phyloP scores from a whole-genome alignment of 92 coral and sea anemone genomes.

The Muricea muricata region DNA sequence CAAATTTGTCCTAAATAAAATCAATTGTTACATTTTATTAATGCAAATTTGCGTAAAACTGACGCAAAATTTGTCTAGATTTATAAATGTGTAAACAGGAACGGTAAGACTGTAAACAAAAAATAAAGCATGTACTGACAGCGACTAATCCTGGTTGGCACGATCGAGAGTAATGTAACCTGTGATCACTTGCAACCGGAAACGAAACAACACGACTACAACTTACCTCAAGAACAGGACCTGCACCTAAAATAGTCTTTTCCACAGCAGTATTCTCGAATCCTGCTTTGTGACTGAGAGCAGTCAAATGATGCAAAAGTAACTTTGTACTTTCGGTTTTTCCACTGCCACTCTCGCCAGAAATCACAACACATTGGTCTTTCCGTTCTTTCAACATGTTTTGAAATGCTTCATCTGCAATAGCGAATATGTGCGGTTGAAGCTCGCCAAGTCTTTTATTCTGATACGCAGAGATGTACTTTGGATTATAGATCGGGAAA shows the following conservation, averaged over 20 bases:
- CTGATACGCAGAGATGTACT: slow-evolving; percentile 86
- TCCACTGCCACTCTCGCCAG: slow-evolving; percentile 99
- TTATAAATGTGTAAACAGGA: neutral
- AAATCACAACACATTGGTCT: slow-evolving; percentile 94
- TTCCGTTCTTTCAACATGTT: slow-evolving; percentile 92
- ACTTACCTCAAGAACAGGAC: slow-evolving; percentile 97
- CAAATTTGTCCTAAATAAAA: neutral
- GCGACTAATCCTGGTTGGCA: neutral
- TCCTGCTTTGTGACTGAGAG: slow-evolving; percentile 83
- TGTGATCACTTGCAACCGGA: slow-evolving; percentile 30
- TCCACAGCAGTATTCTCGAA: slow-evolving; percentile 88
- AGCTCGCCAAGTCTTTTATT: slow-evolving; percentile 89
- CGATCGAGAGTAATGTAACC: neutral
- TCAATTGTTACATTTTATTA: too few species aligned
- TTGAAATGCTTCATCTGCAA: slow-evolving; percentile 96
- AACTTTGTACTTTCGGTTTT: slow-evolving; percentile 98
- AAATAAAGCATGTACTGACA: neutral
- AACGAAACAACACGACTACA: neutral
- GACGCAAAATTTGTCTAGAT: neutral
- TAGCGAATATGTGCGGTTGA: slow-evolving; percentile 97
- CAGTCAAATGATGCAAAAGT: slow-evolving; percentile 94
- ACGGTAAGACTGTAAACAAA: neutral
- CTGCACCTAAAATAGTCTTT: slow-evolving; percentile 96
- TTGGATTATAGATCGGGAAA: slow-evolving; percentile 99
- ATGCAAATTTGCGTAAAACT: too few species aligned